phyloP scores from a whole-genome alignment of 2,113 vertebrate genomes.

The Mesoclemmys tuberculata region DNA sequence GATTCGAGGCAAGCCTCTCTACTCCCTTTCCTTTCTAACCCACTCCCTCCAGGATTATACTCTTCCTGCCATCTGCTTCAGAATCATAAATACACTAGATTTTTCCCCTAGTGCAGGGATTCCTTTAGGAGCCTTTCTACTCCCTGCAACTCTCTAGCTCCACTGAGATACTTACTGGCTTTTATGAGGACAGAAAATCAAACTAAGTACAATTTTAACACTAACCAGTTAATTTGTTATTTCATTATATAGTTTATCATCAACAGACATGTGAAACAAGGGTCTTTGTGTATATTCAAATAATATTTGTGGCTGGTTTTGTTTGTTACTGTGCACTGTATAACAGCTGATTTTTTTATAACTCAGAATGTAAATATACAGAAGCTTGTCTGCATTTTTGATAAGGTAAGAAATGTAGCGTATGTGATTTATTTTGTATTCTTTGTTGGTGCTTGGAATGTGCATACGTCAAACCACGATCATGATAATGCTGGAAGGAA shows the following conservation, averaged over 20 bases:
- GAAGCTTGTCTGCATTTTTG: background rate
- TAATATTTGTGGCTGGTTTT: background rate
- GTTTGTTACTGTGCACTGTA: background rate
- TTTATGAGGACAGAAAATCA: background rate
- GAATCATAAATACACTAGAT: background rate
- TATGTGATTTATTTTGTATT: background rate
- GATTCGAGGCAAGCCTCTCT: background rate
- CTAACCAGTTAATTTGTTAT: background rate
- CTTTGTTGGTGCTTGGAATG: background rate
- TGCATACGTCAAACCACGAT: background rate
- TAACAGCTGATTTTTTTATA: background rate
- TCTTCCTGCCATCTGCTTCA: background rate
- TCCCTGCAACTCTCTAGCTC: background rate
- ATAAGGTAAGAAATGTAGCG: background rate
- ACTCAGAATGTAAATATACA: background rate
- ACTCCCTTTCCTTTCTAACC: background rate
- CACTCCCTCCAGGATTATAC: background rate
- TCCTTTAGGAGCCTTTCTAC: background rate
- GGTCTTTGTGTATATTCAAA: background rate
- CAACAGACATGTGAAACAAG: background rate
- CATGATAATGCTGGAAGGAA: rapidly evolving
- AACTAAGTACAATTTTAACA: background rate
- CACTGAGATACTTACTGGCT: background rate
- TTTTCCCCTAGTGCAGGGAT: background rate
- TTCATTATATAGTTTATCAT: background rate